Conservation (phyloP, 2,888 invertebrate genomes). For the Caenorhabditis sp. region DNA sequence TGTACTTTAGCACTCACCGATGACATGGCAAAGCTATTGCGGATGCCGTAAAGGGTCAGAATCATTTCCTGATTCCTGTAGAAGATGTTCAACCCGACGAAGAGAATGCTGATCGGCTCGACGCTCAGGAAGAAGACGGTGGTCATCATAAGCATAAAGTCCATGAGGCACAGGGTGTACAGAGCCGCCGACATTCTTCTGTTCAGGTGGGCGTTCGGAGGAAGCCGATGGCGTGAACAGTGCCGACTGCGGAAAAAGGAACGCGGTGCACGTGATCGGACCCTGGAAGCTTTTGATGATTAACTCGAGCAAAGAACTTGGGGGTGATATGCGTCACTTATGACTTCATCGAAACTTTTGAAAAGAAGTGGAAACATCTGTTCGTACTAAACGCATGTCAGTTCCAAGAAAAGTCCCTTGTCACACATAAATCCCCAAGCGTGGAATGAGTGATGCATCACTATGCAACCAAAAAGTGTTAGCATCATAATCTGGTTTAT, state of each 20-base stretch:
- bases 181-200: slow-evolving; percentile 47
- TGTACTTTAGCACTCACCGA: slow-evolving; percentile 27
- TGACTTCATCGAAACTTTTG: neutral
- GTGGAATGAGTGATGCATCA: too few relatives aligned
- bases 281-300: slow-evolving; percentile 40
- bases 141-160: slow-evolving; percentile 53
- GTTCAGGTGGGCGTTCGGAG: slow-evolving; percentile 40
- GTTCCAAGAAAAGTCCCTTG: neutral
- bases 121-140: slow-evolving; percentile 44
- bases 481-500: slow-evolving; percentile 11
- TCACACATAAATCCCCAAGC: too few relatives aligned
- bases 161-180: slow-evolving; percentile 46
- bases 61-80: slow-evolving; percentile 42
- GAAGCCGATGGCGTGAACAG: slow-evolving; percentile 42
- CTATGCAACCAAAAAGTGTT: too few relatives aligned
- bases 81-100: slow-evolving; percentile 30
- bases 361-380: neutral
- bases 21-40: slow-evolving; percentile 50
- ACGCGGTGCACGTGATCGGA: slow-evolving; percentile 37
- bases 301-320: too few relatives aligned
- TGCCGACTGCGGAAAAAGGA: slow-evolving; percentile 40
- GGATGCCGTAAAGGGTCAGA: slow-evolving; percentile 36
- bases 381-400: neutral
- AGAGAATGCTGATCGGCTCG: slow-evolving; percentile 42
- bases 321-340: too few relatives aligned